phyloP scores from a whole-genome alignment of 2,888 invertebrate genomes.

The Cantharis nigra region DNA sequence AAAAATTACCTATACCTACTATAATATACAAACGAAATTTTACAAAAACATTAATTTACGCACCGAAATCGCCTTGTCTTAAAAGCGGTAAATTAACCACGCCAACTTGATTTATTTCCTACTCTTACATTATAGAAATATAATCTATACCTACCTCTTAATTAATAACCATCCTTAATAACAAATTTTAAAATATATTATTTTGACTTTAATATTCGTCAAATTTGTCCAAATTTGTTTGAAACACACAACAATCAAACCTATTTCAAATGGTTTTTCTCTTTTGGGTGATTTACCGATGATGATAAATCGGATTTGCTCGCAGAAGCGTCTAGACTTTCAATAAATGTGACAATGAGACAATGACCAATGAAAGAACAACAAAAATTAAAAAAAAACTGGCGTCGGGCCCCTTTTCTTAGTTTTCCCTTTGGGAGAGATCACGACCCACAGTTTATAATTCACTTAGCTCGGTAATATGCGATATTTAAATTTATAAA shows the following conservation, averaged over 20 bases:
- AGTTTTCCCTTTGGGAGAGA: not conserved
- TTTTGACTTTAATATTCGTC: not conserved
- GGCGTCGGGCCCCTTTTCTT: not conserved
- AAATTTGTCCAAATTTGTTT: not conserved
- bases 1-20: not conserved
- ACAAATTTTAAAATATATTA: not conserved
- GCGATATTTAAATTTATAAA: not conserved
- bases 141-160: conserved; percentile 26
- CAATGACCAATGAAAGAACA: not conserved
- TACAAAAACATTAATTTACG: conserved; percentile 3
- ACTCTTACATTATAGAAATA: conserved; percentile 15
- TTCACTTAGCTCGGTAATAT: not conserved
- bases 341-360: not conserved
- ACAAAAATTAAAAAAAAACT: not conserved
- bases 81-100: conserved; percentile 20
- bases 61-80: conserved; percentile 11
- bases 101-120: conserved; percentile 21
- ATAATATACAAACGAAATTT: not conserved
- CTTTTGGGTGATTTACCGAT: no score
- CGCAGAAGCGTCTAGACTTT: not conserved
- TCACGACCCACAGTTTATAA: not conserved
- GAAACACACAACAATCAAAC: no score
- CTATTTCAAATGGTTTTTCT: not conserved
- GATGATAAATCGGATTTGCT: not conserved
- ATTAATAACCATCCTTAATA: conserved; percentile 7